Conservation (phyloP, 2,888 invertebrate species). For the Phragmatobia fuliginosa region DNA sequence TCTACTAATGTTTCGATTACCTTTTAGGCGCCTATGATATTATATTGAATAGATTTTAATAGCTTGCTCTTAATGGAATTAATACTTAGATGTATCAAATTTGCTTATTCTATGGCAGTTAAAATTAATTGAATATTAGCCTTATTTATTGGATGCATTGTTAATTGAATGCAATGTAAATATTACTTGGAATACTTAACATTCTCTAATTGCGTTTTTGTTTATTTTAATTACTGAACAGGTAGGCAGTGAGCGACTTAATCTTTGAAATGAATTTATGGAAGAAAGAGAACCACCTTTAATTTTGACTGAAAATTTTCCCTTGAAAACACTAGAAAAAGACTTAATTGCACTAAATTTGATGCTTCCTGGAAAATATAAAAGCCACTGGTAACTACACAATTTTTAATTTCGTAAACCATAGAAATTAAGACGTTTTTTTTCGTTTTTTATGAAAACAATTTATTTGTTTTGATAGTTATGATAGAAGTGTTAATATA, state of each 20-base stretch:
- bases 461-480: too few relatives aligned
- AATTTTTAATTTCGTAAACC: too few relatives aligned
- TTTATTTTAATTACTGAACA: background rate
- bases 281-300: background rate
- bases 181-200: slow-evolving; percentile 5
- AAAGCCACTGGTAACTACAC: background rate
- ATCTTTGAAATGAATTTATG: too few relatives aligned
- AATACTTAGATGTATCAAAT: slow-evolving; percentile 36
- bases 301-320: background rate
- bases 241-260: too few relatives aligned
- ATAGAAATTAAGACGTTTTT: too few relatives aligned
- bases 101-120: slow-evolving; percentile 30
- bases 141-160: slow-evolving; percentile 8
- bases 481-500: too few relatives aligned
- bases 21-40: slow-evolving; percentile 35
- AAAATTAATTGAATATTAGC: slow-evolving; percentile 15
- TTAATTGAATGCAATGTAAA: background rate
- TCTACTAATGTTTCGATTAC: slow-evolving; percentile 33
- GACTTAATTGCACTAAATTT: too few relatives aligned
- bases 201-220: background rate
- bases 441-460: too few relatives aligned
- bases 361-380: too few relatives aligned
- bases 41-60: slow-evolving; percentile 37
- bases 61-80: slow-evolving; percentile 34
- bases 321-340: background rate